Evolutionary conservation across 2,797 vertebrate species (phyloP).

Genomic region (Chaenodraco wilsoni): DNA sequence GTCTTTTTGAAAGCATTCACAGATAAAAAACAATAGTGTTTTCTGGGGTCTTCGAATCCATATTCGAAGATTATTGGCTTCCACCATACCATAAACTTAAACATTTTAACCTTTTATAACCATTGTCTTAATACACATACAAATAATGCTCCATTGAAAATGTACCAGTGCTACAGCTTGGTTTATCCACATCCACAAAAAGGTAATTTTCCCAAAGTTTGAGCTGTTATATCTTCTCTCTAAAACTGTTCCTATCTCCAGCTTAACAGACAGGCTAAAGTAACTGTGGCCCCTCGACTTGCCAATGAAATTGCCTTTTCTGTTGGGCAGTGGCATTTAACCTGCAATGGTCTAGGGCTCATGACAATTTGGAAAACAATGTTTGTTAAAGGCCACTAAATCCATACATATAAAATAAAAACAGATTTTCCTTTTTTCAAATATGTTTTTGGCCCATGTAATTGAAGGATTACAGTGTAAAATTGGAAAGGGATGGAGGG

Average conservation of each 20-base stretch:
- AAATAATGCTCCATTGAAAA: background rate
- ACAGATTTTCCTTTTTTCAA: background rate
- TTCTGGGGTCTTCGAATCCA: no score
- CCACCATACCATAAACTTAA: background rate
- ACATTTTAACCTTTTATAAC: background rate
- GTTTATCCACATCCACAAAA: background rate
- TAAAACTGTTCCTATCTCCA: background rate
- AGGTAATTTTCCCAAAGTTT: background rate
- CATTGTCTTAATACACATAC: background rate
- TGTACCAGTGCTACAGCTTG: background rate
- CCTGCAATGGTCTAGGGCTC: background rate
- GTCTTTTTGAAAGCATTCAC: background rate
- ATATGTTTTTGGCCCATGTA: no score
- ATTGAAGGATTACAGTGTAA: no score
- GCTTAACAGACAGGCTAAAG: background rate
- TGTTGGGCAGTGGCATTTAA: conserved; percentile 4
- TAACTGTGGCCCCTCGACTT: background rate
- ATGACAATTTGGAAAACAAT: background rate
- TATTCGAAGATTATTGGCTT: background rate
- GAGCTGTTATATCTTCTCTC: background rate
- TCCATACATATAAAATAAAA: background rate
- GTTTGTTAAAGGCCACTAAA: background rate
- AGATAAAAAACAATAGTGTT: no score
- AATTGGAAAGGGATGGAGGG: no score
- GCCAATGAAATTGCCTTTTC: background rate